Evolutionary conservation across 2,113 vertebrate genomes (phyloP), one percentile per base, ranked within the genome.

Genomic region (Nettapus auritus): DNA sequence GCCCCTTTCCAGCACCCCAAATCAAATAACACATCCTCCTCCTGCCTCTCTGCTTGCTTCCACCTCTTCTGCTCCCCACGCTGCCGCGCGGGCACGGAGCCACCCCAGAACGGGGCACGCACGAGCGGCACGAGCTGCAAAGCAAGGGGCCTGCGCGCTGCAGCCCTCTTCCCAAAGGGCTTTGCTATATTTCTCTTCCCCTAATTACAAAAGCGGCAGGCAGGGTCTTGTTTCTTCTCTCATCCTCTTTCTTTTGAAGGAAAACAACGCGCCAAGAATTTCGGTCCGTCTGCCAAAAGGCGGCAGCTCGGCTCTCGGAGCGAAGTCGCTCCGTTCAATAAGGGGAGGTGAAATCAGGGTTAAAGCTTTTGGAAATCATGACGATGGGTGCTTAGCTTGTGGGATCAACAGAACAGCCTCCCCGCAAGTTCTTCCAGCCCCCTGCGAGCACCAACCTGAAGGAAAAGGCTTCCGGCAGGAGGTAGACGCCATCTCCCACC

Each of bases 401-500:
- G 14, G 59, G 46, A 48, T 11, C 46, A 20, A 22, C 46, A 48
- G 20, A 21, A 48, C 46, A 11, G 46, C 29, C 8, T 4, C 74
- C 36, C 2, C 2, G 28, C 20, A 48, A 55, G 53, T 1, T 4
- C 40, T 22, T 23, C 10, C n/a, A 40, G 38, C 53, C 46, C 28
- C 56, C 28, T 4, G 18, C 28, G 15, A 40, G 40, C 81, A 94
- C 97, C 95, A 89, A 99, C 99, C 98, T 98, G 94, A 99, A 99
- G 19, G 96, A 94, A 76, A 99, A 99, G 36, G 98, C 97, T 1
- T 99, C 99, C 0, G 99, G 98, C 1, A 97, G 98, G 67, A 99
- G 96, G 93, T 99, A 99, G 59, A 99, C 98, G 0, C 99, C 91
- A 1, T 99, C 98, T 4, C 99, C 99, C 13, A 99, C 96, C 6